A percentile compares a stretch with the other conserved stretches of the same genome.
These are phyloP conservation scores for Nomada flava DNA, from an alignment of 2,888 invertebrate genomes.

Conservation along the genomic window DNA sequence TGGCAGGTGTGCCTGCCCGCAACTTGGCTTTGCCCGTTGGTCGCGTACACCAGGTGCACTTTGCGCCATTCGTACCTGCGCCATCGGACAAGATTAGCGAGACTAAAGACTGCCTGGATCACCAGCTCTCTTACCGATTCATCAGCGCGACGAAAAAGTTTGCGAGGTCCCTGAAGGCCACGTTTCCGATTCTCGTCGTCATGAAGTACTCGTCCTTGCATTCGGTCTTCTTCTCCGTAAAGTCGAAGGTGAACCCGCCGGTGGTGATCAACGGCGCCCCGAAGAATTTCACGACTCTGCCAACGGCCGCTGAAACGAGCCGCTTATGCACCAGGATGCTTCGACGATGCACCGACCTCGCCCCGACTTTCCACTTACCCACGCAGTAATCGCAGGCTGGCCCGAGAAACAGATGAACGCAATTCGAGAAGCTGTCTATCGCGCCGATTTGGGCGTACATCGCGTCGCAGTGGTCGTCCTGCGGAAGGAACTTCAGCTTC, in stretches of 20 bases:
- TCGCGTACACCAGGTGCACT: slow-evolving; percentile 91
- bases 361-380: slow-evolving; percentile 86
- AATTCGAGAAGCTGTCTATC: slow-evolving; percentile 90
- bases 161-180: slow-evolving; percentile 90
- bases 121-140: slow-evolving; percentile 85
- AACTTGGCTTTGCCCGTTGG: slow-evolving; percentile 88
- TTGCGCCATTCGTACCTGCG: slow-evolving; percentile 89
- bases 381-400: slow-evolving; percentile 93
- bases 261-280: slow-evolving; percentile 92
- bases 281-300: slow-evolving; percentile 91
- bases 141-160: slow-evolving; percentile 89
- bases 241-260: slow-evolving; percentile 93
- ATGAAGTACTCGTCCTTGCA: slow-evolving; percentile 92
- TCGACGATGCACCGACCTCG: neutral
- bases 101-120: neutral
- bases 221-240: slow-evolving; percentile 88
- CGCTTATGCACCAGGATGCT: neutral
- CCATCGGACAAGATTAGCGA: neutral
- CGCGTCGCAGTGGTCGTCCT: slow-evolving; percentile 91
- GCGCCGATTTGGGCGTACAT: slow-evolving; percentile 90
- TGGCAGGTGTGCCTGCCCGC: slow-evolving; percentile 91
- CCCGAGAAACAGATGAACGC: slow-evolving; percentile 92
- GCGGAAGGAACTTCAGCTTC: slow-evolving; percentile 86
- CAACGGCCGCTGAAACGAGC: slow-evolving; percentile 89
- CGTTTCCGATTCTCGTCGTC: slow-evolving; percentile 90